Conservation (phyloP, 2,888 invertebrate genomes). For the Lathronympha strigana region DNA sequence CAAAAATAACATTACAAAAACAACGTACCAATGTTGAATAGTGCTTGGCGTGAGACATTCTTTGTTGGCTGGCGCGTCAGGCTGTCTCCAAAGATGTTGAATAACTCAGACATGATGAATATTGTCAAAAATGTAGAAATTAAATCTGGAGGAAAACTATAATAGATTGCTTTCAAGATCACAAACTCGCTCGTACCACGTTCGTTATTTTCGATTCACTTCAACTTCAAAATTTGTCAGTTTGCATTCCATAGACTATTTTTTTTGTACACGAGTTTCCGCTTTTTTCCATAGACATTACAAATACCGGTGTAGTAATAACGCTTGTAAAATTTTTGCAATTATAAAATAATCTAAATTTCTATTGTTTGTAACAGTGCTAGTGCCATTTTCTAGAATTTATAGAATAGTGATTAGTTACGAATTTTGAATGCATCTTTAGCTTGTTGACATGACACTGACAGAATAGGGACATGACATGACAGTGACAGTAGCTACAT, state of each 20-base stretch:
- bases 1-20: not conserved
- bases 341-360: too few relatives aligned
- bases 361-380: too few relatives aligned
- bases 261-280: conserved; percentile 4
- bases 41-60: conserved; percentile 71
- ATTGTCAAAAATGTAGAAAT: conserved; percentile 28
- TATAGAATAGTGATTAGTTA: not conserved
- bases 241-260: conserved; percentile 29
- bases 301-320: too few relatives aligned
- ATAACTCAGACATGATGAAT: conserved; percentile 65
- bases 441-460: not conserved
- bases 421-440: conserved; percentile 10
- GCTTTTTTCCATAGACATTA: not conserved
- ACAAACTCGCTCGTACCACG: not conserved
- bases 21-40: conserved; percentile 67
- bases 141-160: not conserved
- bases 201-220: conserved; percentile 2
- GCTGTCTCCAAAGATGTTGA: conserved; percentile 73
- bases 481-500: conserved; percentile 4
- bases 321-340: too few relatives aligned
- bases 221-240: conserved; percentile 38
- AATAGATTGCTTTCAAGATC: not conserved
- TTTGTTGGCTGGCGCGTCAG: conserved; percentile 61
- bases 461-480: not conserved
- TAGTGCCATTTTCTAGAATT: too few relatives aligned